Percentiles rank a stretch among this genome's conserved stretches.
Evolutionary conservation across 2,113 vertebrate genomes (phyloP).

Genomic region (Ctenodactylus gundi): DNA sequence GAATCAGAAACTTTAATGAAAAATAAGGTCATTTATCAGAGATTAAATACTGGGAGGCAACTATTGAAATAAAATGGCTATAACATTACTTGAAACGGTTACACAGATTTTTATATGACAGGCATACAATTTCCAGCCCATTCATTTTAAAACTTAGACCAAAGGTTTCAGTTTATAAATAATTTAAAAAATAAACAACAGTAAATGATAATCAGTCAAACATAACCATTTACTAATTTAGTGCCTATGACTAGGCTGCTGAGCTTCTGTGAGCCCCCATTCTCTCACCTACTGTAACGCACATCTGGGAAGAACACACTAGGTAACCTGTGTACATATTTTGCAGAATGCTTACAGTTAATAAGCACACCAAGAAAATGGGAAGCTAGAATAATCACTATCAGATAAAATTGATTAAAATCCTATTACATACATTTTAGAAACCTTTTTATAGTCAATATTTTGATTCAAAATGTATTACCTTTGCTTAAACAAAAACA

Average conservation of each 20-base stretch:
- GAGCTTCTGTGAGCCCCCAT: not conserved
- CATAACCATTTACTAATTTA: not conserved
- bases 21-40: not conserved
- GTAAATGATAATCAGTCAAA: not conserved
- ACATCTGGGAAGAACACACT: not conserved
- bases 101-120: not conserved
- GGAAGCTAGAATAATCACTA: not conserved
- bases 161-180: conserved; percentile 14
- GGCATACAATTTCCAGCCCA: not conserved
- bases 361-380: no score
- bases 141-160: not conserved
- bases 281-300: not conserved
- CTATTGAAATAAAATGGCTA: not conserved
- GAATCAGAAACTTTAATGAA: not conserved
- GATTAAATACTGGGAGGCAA: not conserved
- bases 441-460: not conserved
- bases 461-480: not conserved
- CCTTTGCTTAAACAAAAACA: not conserved
- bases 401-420: not conserved
- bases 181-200: not conserved
- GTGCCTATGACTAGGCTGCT: not conserved
- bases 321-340: not conserved
- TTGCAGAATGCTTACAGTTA: not conserved
- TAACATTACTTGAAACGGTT: not conserved
- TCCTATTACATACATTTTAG: not conserved